phyloP scores from a whole-genome alignment of 1,140 invertebrate species.

The Nephotettix cincticeps region DNA sequence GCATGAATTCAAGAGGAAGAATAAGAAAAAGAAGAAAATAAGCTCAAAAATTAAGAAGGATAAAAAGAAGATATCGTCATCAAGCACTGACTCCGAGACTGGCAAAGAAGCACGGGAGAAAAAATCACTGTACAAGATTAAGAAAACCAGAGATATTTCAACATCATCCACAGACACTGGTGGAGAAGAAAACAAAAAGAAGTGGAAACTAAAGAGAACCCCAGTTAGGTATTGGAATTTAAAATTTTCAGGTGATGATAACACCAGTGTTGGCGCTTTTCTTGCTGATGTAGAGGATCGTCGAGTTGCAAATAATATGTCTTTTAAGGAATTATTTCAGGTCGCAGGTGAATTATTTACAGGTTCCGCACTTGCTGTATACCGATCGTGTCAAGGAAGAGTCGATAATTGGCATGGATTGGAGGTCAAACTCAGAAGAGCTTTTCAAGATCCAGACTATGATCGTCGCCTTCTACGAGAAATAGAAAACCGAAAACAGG shows the following conservation, averaged over 20 bases:
- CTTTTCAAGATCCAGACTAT: neutral
- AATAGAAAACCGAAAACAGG: neutral
- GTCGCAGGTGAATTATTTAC: neutral
- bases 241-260: neutral
- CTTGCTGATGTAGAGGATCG: neutral
- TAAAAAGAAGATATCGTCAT: neutral
- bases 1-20: too few species aligned
- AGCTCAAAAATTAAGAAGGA: neutral
- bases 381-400: neutral
- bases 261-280: neutral
- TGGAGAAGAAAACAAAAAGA: neutral
- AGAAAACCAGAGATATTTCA: neutral
- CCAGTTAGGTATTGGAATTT: neutral
- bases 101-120: neutral
- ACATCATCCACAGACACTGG: neutral
- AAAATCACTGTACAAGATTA: neutral
- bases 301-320: neutral
- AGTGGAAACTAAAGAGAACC: neutral
- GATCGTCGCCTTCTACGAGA: neutral
- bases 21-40: neutral
- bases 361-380: neutral
- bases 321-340: neutral
- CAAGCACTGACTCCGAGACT: too few species aligned
- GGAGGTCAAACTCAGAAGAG: neutral
- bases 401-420: neutral